Base-by-base conservation (phyloP, 2,797 vertebrate species). In the Danio jaintianensis region DNA sequence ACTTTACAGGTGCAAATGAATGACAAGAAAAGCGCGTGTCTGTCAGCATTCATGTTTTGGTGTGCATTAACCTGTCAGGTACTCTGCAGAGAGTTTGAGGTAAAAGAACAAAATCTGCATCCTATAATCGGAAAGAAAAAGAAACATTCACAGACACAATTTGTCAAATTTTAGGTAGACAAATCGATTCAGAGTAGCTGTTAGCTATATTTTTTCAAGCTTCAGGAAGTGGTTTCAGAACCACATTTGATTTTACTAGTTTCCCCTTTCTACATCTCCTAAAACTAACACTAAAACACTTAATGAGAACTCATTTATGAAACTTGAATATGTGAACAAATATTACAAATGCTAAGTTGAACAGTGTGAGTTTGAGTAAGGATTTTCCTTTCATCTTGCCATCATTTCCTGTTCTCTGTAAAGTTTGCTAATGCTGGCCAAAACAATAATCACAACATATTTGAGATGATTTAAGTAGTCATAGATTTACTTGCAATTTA, bases 91-190 rank as follows among this genome's bases (percentile, higher is more conserved):
- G 12, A 12, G 38, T 59, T 50, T 22, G 13, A n/a, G 11, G 42
- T 40, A 15, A 68, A 45, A 38, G 7, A 40, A 53, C 7, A 40
- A 53, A 50, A 42, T n/a, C 22, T 47, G 36, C 59, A 29, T 20
- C 43, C 50, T 47, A 69, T 80, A 85, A 56, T 73, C 78, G 59
- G 7, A 29, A 42, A 68, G 63, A 61, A 15, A 55, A 11, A 18
- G 3, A 42, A 67, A 42, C 7, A 16, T 29, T 50, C 20, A 16
- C 15, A 52, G 36, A 52, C 13, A 72, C 20, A 53, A 52, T 22
- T 64, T 58, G n/a, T 53, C 70, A 50, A 18, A 50, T 50, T 7
- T 22, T 50, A 15, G 48, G 16, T 38, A 18, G 15, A 62, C 50
- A 75, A 48, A 63, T 75, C 29, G 8, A 63, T 75, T 40, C 11